Percentiles rank a stretch among this genome's conserved stretches.
Conservation (phyloP, 2,797 vertebrate species). For the Discoglossus pictus region DNA sequence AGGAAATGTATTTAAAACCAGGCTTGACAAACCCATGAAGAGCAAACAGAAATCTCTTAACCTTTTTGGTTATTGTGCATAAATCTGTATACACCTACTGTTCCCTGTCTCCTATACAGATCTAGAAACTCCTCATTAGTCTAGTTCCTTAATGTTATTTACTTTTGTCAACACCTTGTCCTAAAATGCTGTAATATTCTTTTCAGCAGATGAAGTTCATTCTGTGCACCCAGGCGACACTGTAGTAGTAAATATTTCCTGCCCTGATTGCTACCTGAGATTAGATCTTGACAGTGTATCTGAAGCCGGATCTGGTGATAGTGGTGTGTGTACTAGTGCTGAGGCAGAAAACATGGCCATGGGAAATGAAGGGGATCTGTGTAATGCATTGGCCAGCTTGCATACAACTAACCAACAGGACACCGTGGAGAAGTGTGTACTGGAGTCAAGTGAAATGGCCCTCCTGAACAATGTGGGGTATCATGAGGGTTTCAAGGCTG, state of each 20-base stretch:
- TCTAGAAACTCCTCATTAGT: too few relatives aligned
- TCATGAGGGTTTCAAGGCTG: conserved; percentile 80
- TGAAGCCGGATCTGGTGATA: conserved; percentile 64
- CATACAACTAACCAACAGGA: conserved; percentile 75
- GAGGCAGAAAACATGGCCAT: conserved; percentile 37
- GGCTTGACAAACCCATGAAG: too few relatives aligned
- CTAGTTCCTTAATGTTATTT: too few relatives aligned
- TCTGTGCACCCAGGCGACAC: conserved; percentile 75
- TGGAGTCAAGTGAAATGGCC: conserved; percentile 90
- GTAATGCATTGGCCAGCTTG: conserved; percentile 85
- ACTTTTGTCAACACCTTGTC: too few relatives aligned
- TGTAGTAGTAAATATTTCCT: conserved; percentile 87
- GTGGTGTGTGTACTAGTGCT: conserved; percentile 49
- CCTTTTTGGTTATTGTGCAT: too few relatives aligned
- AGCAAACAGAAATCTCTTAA: too few relatives aligned
- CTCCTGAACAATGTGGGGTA: conserved; percentile 86
- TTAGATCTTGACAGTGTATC: conserved; percentile 77
- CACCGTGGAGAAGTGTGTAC: conserved; percentile 66
- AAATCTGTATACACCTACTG: too few relatives aligned
- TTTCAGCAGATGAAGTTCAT: conserved; percentile 67
- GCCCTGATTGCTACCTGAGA: conserved; percentile 86
- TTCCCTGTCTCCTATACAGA: too few relatives aligned
- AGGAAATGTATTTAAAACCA: too few relatives aligned
- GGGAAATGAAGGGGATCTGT: conserved; percentile 86
- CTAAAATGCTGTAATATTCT: too few relatives aligned